A percentile compares a stretch with the other conserved stretches of the same genome.
phyloP scores from a whole-genome alignment of 2,797 vertebrate species.

The Coreius guichenoti region DNA sequence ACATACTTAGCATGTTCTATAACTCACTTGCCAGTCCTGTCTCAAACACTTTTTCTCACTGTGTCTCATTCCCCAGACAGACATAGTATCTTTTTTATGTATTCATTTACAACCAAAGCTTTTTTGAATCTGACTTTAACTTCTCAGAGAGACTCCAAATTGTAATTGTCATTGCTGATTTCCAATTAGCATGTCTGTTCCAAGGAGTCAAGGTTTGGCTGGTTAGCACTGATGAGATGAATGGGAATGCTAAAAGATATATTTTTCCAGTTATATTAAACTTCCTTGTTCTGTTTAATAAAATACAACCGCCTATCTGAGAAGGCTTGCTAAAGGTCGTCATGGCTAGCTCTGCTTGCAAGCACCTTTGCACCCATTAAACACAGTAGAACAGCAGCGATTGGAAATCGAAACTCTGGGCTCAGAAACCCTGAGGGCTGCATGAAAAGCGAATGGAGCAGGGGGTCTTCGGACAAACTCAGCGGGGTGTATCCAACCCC shows the following conservation, averaged over 20 bases:
- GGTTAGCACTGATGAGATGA: background rate
- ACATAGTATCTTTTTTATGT: background rate
- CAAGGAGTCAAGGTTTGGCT: background rate
- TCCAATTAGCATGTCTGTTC: constrained; percentile 61
- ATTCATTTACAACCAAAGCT: background rate
- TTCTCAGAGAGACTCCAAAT: constrained; percentile 65
- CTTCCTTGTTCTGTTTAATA: constrained; percentile 57
- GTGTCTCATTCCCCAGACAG: background rate
- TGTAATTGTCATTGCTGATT: constrained; percentile 60
- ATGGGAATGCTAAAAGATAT: background rate
- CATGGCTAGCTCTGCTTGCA: constrained; percentile 24
- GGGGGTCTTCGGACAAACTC: constrained; percentile 1
- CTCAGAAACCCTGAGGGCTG: background rate
- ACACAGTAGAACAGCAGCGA: background rate
- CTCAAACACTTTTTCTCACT: background rate
- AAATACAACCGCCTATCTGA: constrained; percentile 54
- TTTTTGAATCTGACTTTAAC: constrained; percentile 22
- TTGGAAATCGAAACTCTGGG: constrained; percentile 45
- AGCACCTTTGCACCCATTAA: constrained; percentile 36
- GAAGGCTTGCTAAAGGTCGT: constrained; percentile 53
- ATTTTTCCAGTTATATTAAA: background rate
- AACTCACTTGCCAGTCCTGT: constrained; percentile 5
- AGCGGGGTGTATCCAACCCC: background rate
- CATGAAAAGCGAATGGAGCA: constrained; percentile 35
- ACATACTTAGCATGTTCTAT: constrained; percentile 27